Percentiles rank a stretch among this genome's conserved stretches.
These are phyloP conservation scores for Bradynema listronoti DNA, from an alignment of 1,140 invertebrate species.

Conservation along the genomic window DNA sequence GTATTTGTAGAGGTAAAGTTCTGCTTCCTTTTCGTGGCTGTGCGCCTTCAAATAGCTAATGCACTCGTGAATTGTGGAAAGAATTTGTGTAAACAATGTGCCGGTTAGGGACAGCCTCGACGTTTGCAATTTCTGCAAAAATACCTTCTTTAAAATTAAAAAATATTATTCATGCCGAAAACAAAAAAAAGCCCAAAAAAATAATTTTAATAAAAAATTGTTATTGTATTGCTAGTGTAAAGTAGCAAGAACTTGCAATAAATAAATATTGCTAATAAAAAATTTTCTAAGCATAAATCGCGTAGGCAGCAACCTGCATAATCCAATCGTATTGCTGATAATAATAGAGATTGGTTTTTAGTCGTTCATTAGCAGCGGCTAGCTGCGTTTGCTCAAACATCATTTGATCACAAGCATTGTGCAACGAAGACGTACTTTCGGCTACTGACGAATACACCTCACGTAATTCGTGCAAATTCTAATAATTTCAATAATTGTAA, in stretches of 20 bases:
- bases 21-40: conserved; percentile 47
- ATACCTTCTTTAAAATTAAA: too few species aligned
- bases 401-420: conserved; percentile 54
- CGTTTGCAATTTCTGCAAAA: conserved; percentile 47
- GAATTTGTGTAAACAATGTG: conserved; percentile 52
- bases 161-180: too few species aligned
- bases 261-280: too few species aligned
- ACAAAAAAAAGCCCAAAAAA: too few species aligned
- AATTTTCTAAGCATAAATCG: too few species aligned
- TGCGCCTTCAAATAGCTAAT: conserved; percentile 44
- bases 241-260: too few species aligned
- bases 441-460: conserved; percentile 47
- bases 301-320: conserved; percentile 41
- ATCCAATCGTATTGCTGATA: conserved; percentile 57
- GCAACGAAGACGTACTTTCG: conserved; percentile 50
- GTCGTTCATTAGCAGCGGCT: conserved; percentile 48
- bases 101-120: conserved; percentile 49
- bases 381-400: conserved; percentile 54
- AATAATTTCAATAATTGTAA: conserved; percentile 15
- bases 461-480: conserved; percentile 45
- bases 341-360: conserved; percentile 56
- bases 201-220: too few species aligned
- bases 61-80: conserved; percentile 55
- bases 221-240: too few species aligned
- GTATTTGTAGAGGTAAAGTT: conserved; percentile 49